Base-by-base conservation (phyloP, 2,113 vertebrate genomes). In the Cervus canadensis region DNA sequence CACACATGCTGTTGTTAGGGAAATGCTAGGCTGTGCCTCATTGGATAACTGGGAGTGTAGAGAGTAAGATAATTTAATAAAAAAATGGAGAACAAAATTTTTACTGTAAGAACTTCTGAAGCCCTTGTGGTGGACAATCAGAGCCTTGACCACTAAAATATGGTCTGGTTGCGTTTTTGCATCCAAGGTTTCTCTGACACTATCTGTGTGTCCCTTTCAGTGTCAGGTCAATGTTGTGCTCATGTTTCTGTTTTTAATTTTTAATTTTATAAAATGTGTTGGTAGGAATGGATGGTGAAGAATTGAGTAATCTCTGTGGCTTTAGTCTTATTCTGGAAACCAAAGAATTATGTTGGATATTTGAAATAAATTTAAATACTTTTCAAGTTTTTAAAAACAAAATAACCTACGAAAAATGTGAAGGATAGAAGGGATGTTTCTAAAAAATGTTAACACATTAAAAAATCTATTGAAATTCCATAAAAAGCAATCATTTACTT, bases 361-460 rank as follows among this genome's bases (percentile, higher is more conserved):
- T 91, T 71, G 23, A 84, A 94, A 92, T 96, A 82, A 90, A 90
- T 90, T 76, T 76, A 94, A 89, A 57, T 90, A 17, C 60, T 89
- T 87, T 87, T 50, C 26, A 71, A 16, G 12, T 79, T 97, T 87
- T 83, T 25, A 14, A 43, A 93, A 97, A 60, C 5, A 59, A 89
- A 74, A 6, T 40, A 93, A 91, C n/a, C 43, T 82, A 78, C 2
- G n/a, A 76, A 90, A 95, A 90, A 60, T 50, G 9, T 56, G 21
- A 23, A 45, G 2, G 14, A 43, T 19, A 10, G 25, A 43, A 92
- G 13, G 21, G 25, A 89, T 89, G 16, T 60, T 62, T 97, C 67
- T 4, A 23, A 78, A 84, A 95, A 78, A 62, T 43, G 67, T 78
- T 50, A 54, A 89, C 16, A 3, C n/a, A 64, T 82, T 97, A 21